phyloP scores from a whole-genome alignment of 2,113 vertebrate genomes.

The Podarcis muralis region DNA sequence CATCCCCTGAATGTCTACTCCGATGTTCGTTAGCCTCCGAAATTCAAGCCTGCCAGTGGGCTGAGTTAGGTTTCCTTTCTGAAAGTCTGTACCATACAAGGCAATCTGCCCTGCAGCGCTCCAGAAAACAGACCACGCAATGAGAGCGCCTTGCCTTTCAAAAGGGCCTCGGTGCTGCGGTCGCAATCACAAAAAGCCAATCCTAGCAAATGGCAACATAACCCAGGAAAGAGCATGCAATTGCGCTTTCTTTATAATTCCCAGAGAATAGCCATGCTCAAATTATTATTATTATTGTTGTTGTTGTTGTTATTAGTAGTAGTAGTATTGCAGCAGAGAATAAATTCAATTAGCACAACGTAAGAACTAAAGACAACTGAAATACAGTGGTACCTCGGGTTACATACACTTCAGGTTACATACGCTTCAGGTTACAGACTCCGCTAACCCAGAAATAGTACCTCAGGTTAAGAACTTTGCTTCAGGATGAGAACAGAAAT shows the following conservation, averaged over 20 bases:
- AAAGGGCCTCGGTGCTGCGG: accelerated
- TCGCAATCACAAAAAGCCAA: neutral
- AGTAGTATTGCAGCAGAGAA: too few relatives aligned
- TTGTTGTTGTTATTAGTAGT: too few relatives aligned
- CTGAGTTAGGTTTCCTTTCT: accelerated
- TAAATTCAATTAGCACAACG: too few relatives aligned
- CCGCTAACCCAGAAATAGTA: too few relatives aligned
- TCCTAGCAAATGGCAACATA: neutral
- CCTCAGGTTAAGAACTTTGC: too few relatives aligned
- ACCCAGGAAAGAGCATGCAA: neutral
- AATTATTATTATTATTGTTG: too few relatives aligned
- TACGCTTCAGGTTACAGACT: too few relatives aligned
- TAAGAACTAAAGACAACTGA: too few relatives aligned
- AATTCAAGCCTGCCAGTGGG: accelerated
- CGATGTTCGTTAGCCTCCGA: neutral
- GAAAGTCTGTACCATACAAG: accelerated
- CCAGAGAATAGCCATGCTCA: neutral
- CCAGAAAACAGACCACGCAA: neutral
- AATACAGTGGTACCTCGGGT: too few relatives aligned
- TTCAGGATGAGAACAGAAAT: too few relatives aligned
- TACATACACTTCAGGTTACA: too few relatives aligned
- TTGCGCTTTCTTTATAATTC: neutral
- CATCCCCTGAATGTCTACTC: conserved; percentile 11
- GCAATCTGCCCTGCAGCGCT: accelerated
- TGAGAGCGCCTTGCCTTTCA: accelerated